Conservation (phyloP, 2,888 invertebrate species). For the Philhelius pedissequus region DNA sequence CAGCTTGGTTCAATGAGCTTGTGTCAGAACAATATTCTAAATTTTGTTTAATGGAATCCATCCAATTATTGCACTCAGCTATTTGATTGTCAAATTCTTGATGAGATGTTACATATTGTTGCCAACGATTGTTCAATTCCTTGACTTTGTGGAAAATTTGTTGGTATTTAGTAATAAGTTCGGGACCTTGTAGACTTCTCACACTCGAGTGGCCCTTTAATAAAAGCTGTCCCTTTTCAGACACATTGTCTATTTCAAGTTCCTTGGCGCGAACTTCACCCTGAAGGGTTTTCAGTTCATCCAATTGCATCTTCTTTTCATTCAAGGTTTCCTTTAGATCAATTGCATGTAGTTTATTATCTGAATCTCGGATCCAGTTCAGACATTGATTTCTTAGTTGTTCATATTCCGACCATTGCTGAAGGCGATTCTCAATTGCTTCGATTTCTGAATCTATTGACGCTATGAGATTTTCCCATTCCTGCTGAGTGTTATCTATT, state of each 20-base stretch:
- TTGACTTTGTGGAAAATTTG: slow-evolving; percentile 93
- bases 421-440: slow-evolving; percentile 88
- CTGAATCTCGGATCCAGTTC: slow-evolving; percentile 92
- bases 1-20: slow-evolving; percentile 89
- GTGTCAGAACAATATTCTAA: slow-evolving; percentile 92
- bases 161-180: slow-evolving; percentile 95
- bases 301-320: slow-evolving; percentile 92
- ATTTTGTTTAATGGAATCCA: slow-evolving; percentile 89
- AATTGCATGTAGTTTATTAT: slow-evolving; percentile 91
- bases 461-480: slow-evolving; percentile 91
- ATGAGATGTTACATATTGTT: slow-evolving; percentile 92
- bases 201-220: slow-evolving; percentile 87
- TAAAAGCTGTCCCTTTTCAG: slow-evolving; percentile 92
- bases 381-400: slow-evolving; percentile 90
- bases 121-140: slow-evolving; percentile 94
- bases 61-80: slow-evolving; percentile 90
- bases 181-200: slow-evolving; percentile 90
- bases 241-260: slow-evolving; percentile 94
- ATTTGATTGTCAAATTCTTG: slow-evolving; percentile 92
- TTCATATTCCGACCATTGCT: slow-evolving; percentile 96
- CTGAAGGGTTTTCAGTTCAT: slow-evolving; percentile 88
- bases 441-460: slow-evolving; percentile 88
- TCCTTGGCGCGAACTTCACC: slow-evolving; percentile 94
- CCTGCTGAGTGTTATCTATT: slow-evolving; percentile 92
- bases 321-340: slow-evolving; percentile 89